phyloP scores from a whole-genome alignment of 2,113 vertebrate species.

The Cyanoderma ruficeps region DNA sequence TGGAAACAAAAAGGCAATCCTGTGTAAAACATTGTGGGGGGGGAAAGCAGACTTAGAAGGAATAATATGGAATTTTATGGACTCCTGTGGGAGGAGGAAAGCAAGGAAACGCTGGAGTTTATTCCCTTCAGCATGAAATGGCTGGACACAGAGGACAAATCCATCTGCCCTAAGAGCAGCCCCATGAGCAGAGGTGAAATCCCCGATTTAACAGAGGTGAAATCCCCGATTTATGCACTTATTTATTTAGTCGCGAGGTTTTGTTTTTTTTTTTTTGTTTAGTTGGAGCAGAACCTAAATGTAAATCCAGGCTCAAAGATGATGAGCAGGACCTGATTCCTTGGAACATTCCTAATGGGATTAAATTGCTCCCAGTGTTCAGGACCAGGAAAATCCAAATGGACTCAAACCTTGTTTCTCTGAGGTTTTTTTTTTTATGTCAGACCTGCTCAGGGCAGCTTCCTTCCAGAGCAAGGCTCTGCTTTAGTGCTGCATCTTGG shows the following conservation, averaged over 20 bases:
- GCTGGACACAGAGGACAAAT: not conserved
- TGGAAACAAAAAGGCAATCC: constrained; percentile 21
- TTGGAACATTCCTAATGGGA: not conserved
- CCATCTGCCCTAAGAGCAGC: not conserved
- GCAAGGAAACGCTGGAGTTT: not conserved
- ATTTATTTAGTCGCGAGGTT: not conserved
- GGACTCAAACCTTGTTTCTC: too few relatives aligned
- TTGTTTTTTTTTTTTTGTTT: not conserved
- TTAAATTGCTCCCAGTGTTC: not conserved
- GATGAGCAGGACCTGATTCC: not conserved
- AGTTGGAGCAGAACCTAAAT: not conserved
- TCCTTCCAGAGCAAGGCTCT: not conserved
- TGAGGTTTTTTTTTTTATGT: rapidly evolving
- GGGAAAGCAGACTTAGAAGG: not conserved
- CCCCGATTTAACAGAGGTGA: not conserved
- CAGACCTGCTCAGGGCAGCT: rapidly evolving
- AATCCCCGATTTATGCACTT: not conserved
- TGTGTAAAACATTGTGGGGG: not conserved
- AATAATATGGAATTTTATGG: not conserved
- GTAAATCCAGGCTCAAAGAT: not conserved
- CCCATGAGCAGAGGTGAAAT: not conserved
- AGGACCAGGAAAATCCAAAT: not conserved
- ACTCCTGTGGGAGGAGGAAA: not conserved
- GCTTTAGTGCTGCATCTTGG: not conserved
- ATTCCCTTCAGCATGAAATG: not conserved